These are phyloP conservation scores for Spodoptera litura DNA, from an alignment of 1,140 invertebrate species.

Conservation along the genomic window DNA sequence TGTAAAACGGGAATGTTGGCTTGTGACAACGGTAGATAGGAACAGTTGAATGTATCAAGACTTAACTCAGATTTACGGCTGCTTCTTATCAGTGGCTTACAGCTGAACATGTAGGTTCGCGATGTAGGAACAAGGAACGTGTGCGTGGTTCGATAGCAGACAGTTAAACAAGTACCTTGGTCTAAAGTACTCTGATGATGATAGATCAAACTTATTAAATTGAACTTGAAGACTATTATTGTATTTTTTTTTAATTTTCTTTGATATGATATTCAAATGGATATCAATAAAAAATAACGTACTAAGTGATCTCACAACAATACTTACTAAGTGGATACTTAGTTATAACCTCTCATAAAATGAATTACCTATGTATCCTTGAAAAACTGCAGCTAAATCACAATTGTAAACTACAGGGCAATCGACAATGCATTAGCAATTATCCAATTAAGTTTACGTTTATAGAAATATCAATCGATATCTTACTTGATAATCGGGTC, in stretches of 20 bases:
- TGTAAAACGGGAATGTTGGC: conserved; percentile 1
- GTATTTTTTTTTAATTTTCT: too few species aligned
- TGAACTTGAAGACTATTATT: too few species aligned
- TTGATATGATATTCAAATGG: too few species aligned
- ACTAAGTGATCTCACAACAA: neutral
- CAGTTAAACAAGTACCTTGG: conserved; percentile 8
- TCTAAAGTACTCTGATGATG: neutral
- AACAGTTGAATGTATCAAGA: conserved; percentile 31
- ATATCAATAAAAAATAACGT: too few species aligned
- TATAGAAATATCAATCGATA: conserved; percentile 27
- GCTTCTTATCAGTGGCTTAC: conserved; percentile 32
- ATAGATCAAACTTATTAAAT: too few species aligned
- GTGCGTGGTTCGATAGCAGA: conserved; percentile 14
- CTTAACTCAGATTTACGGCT: conserved; percentile 41
- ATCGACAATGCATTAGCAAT: conserved; percentile 8
- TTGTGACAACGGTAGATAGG: conserved; percentile 32
- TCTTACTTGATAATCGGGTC: neutral
- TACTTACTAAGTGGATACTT: neutral
- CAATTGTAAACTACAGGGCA: neutral
- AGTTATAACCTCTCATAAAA: neutral
- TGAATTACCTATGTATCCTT: too few species aligned
- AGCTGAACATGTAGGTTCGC: conserved; percentile 17
- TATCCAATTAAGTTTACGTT: conserved; percentile 33
- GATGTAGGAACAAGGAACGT: neutral
- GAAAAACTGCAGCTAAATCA: neutral